phyloP scores from a whole-genome alignment of 2,113 vertebrate genomes.

The Phyllostomus hastatus region DNA sequence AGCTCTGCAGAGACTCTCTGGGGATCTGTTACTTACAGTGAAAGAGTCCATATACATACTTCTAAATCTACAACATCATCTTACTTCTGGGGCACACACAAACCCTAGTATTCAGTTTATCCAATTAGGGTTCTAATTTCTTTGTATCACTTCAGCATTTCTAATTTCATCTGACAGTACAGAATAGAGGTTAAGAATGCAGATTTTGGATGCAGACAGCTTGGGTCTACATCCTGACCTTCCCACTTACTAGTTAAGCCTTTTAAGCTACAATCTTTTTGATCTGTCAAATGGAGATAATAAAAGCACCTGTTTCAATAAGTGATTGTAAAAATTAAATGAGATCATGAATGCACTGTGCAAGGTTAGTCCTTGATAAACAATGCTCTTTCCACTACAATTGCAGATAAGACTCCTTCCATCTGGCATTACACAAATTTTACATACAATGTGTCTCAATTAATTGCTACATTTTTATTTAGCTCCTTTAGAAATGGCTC shows the following conservation, averaged over 20 bases:
- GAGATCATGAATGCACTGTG: neutral
- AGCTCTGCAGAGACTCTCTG: neutral
- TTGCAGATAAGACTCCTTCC: neutral
- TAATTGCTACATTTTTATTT: slow-evolving; percentile 6
- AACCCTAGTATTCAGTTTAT: neutral
- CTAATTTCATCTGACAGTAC: neutral
- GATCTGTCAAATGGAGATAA: neutral
- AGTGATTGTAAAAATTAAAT: neutral
- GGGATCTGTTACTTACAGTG: neutral
- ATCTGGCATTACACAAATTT: neutral
- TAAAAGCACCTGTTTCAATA: neutral
- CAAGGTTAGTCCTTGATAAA: neutral
- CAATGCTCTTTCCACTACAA: neutral
- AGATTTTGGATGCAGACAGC: slow-evolving; percentile 20
- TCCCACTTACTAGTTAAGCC: neutral
- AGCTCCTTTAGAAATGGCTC: slow-evolving; percentile 30
- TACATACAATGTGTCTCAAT: neutral
- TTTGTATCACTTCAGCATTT: neutral
- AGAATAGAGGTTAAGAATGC: neutral
- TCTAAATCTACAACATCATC: neutral
- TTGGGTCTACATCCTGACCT: slow-evolving; percentile 6
- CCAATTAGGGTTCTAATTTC: neutral
- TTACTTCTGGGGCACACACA: neutral
- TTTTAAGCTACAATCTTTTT: neutral
- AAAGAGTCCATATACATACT: neutral